Evolutionary conservation across 1,140 invertebrate genomes (phyloP), one percentile per base, ranked within the genome.

Genomic region (Oryctes rhinoceros): DNA sequence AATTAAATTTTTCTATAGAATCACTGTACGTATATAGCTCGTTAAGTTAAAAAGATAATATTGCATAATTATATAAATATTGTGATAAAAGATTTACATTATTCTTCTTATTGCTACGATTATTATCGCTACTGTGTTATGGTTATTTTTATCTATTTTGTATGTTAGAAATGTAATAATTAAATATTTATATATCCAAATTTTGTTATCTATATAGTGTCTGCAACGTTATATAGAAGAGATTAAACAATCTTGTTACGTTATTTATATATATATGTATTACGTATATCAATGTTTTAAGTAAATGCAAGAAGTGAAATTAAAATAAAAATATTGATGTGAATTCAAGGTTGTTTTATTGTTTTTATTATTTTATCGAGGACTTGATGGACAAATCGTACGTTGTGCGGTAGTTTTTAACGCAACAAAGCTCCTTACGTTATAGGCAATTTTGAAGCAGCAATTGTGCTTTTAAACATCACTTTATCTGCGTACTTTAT

Each of bases 121-220:
- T 59, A 59, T 59, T 59, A n/a, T 53, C n/a, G 11, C n/a, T 53
- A 53, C 49, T 53, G 49, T 59, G 53, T 59, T 59, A 59, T 44
- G 9, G 9, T 59, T 59, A 59, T n/a, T 59, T 59, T 59, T n/a
- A 59, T 59, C 53, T n/a, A 59, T 59, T 59, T 59, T 59, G n/a
- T 59, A 59, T 59, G 15, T 59, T 18, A 59, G 20, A 18, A 18
- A 59, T 59, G 53, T 18, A 59, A 18, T 59, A 59, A 59, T 59
- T 18, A 59, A 59, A 59, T 59, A 59, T 59, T 59, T 59, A 18
- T 59, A 59, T 59, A 18, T 59, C 15, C 18, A 6, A 59, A 53
- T 4, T 6, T 18, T 59, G 53, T 59, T 59, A 59, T 59, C 53
- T n/a, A 18, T n/a, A 59, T 10, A 10, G 5, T 44, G 39, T 44